Base-by-base conservation (phyloP, 1,140 invertebrate genomes). In the Caenorhabditis elegans region DNA sequence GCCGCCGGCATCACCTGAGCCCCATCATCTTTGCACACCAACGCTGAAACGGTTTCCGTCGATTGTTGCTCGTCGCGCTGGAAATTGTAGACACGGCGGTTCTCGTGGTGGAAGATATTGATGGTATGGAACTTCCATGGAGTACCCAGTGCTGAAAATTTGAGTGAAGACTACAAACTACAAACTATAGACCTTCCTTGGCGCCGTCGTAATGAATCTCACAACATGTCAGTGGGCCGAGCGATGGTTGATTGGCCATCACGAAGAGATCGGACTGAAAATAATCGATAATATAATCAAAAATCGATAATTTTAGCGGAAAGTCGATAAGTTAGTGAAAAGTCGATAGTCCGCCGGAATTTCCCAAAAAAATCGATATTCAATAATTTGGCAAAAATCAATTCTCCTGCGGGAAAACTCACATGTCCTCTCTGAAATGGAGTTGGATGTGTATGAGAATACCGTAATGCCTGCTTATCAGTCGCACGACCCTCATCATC, bases 401-500 rank as follows among this genome's bases (percentile, higher is more conserved):
- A 8, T 43, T n/a, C n/a, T n/a, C n/a, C n/a, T n/a, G n/a, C n/a
- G n/a, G n/a, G n/a, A n/a, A 43, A 39, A 70, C 60, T 70, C 60
- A 70, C 60, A 70, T 70, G 60, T 19, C 60, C 60, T 6, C 4
- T n/a, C 34, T 70, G 60, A 39, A 70, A 70, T 0, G 60, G 60
- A 1, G 60, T 70, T 15, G 60, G 34, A 70, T 70, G 60, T 4
- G 34, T 70, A n/a, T 70, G 60, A 1, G 60, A 70, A n/a, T 70
- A 70, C 22, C 60, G 28, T n/a, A 70, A 22, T 11, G 60, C 60
- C 34, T 70, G 60, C n/a, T 70, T 70, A 70, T 70, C 60, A 1
- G 60, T 70, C 1, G 60, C 60, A 8, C 60, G 17, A 24, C 60
- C 60, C 34, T 70, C 60, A 70, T 70, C 60, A 39, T 70, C 60